Base-by-base conservation (phyloP, 2,888 invertebrate species). In the Lasioglossum marginatum region DNA sequence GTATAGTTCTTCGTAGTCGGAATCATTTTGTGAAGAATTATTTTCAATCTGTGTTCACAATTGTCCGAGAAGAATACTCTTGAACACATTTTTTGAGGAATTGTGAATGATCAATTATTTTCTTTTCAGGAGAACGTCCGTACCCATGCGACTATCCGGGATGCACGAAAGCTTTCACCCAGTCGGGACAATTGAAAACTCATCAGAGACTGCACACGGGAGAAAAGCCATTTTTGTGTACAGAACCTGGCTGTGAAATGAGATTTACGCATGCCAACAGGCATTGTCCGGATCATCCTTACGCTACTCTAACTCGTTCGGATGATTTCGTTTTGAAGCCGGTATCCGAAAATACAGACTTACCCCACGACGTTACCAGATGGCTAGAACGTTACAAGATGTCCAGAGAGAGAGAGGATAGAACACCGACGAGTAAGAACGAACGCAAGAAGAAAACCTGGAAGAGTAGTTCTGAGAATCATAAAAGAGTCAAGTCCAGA, bases 241-340 rank as follows among this genome's bases (percentile, higher is more conserved):
- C 96, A 4, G 96, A 95, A 85, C 94, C 95, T 76, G 96, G 96
- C 76, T 97, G 97, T 94, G 95, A 95, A 57, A 97, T 96, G 94
- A 95, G 97, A 85, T 97, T 97, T 93, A 97, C 97, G 2, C 97
- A 97, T 95, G 97, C 97, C 0, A 97, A 97, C 93, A 95, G 97
- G 45, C 97, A 97, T 90, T 97, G 97, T 93, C 96, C 97, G 0
- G 96, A 97, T 85, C 97, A 97, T 95, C 97, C 97, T 0, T 96
- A 96, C 85, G 96, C 96, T 2, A 96, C 96, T 34, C 94, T 96
- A 2, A 95, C 95, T 23, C 94, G 96, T 66, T 95, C 96, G 66
- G 96, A 96, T 95, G 95, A 96, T 81, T 95, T 96, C 83, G 95
- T 96, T 2, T 89, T 96, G 34, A 95, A 96, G 78, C 95, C 96